These are phyloP conservation scores for Parnassius glacialis DNA, from an alignment of 2,888 invertebrate species.

Conservation along the genomic window DNA sequence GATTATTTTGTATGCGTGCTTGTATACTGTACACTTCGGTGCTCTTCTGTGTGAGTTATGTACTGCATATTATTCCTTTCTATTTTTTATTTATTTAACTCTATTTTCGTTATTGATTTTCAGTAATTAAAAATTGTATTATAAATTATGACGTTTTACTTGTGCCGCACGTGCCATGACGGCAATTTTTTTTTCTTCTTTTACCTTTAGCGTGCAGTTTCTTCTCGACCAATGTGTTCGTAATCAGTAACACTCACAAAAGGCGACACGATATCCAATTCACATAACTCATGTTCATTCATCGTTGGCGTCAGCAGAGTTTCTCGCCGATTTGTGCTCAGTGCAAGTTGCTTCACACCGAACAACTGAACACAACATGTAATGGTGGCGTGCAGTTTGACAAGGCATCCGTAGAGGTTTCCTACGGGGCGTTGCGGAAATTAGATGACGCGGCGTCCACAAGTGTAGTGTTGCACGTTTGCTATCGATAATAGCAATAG, in stretches of 20 bases:
- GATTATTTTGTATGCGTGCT: no score
- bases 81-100: no score
- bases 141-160: no score
- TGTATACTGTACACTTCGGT: no score
- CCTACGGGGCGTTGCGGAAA: constrained; percentile 51
- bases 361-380: constrained; percentile 3
- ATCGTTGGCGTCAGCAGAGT: constrained; percentile 14
- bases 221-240: neutral
- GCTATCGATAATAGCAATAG: neutral
- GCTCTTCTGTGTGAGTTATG: no score
- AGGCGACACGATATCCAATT: constrained; percentile 8
- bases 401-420: constrained; percentile 47
- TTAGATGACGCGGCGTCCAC: constrained; percentile 55
- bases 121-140: no score
- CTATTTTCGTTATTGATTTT: no score
- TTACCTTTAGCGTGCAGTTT: no score
- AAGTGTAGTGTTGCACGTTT: constrained; percentile 27
- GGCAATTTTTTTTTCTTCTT: no score
- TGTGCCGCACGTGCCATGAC: no score
- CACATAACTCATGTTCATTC: constrained; percentile 30
- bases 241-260: neutral
- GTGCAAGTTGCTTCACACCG: constrained; percentile 7
- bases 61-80: no score
- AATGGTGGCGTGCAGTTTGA: constrained; percentile 37
- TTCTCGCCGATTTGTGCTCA: constrained; percentile 20